These are phyloP conservation scores for Bostrychus sinensis DNA, from an alignment of 2,113 vertebrate species.

Conservation along the genomic window DNA sequence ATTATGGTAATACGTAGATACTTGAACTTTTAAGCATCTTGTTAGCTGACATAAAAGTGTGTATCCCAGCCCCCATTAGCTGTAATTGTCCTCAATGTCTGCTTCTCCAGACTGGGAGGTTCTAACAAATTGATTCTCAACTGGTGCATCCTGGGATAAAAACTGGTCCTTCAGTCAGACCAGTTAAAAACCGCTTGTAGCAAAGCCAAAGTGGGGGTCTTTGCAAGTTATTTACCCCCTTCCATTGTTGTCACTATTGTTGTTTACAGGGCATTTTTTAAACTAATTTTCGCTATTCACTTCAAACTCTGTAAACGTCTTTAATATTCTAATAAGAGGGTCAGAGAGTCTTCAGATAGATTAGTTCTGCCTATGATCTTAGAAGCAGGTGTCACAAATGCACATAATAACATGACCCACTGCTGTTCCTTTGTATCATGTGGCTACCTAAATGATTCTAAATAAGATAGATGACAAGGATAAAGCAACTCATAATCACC, in stretches of 20 bases:
- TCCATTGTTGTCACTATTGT: background rate
- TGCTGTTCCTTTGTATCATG: constrained; percentile 75
- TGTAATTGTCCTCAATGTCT: no score
- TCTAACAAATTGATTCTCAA: no score
- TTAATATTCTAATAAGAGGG: constrained; percentile 10
- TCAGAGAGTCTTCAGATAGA: constrained; percentile 61
- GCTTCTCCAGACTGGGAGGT: no score
- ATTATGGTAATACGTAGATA: no score
- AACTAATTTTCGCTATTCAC: background rate
- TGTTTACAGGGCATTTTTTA: constrained; percentile 5
- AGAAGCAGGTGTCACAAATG: constrained; percentile 67
- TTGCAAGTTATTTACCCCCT: background rate
- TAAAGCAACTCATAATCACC: constrained; percentile 75
- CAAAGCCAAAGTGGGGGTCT: no score
- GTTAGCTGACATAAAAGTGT: no score
- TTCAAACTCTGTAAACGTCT: constrained; percentile 4
- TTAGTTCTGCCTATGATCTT: constrained; percentile 67
- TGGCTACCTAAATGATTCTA: constrained; percentile 73
- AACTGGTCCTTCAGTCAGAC: no score
- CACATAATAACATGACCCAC: constrained; percentile 66
- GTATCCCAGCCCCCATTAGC: no score
- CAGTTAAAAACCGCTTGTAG: no score
- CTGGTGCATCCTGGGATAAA: no score
- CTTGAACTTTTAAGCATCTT: no score
- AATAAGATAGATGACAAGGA: constrained; percentile 77